Evolutionary conservation across 2,797 vertebrate species (phyloP).

Genomic region (Miichthys miiuy): DNA sequence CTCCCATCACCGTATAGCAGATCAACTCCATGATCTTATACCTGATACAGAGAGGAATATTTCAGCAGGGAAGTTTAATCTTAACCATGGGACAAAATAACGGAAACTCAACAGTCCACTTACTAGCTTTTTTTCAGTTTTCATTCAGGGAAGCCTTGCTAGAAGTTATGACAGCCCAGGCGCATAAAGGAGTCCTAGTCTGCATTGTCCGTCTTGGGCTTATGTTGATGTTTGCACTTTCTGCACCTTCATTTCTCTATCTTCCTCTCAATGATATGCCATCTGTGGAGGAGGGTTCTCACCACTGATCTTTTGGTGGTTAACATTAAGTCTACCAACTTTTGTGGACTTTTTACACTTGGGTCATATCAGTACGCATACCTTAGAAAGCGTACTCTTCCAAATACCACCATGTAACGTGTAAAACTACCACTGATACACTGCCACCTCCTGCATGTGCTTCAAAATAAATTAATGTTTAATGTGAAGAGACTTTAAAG

Average conservation of each 20-base stretch:
- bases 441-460: neutral
- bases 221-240: neutral
- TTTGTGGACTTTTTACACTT: neutral
- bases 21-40: conserved; percentile 96
- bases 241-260: neutral
- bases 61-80: neutral
- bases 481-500: neutral
- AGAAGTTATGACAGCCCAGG: neutral
- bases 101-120: neutral
- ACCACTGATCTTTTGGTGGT: too few species aligned
- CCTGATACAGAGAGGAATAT: conserved; percentile 76
- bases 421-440: neutral
- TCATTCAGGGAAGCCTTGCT: neutral
- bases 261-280: neutral
- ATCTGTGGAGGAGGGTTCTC: neutral
- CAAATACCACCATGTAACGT: neutral
- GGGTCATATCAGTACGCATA: neutral
- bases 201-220: neutral
- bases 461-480: neutral
- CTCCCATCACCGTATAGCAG: conserved; percentile 94
- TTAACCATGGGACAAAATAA: neutral
- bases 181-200: neutral
- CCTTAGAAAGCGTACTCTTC: neutral
- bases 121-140: neutral
- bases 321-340: neutral